Conservation (phyloP, 2,888 invertebrate genomes). For the Pteria penguin region DNA sequence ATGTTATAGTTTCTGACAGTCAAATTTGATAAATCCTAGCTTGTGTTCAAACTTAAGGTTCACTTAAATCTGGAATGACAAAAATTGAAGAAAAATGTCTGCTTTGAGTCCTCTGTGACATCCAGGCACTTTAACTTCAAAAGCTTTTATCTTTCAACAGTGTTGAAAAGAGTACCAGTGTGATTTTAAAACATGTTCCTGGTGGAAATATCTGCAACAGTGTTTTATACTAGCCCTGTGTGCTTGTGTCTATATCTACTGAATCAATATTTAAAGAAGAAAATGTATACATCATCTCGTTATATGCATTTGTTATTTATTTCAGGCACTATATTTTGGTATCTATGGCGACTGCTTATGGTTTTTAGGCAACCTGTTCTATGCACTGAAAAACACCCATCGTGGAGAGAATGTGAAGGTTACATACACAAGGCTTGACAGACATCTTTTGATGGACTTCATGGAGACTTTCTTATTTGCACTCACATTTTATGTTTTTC, state of each 20-base stretch:
- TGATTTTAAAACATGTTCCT: neutral
- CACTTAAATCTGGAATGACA: too few species aligned
- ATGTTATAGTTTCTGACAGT: too few species aligned
- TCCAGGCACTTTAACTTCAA: too few species aligned
- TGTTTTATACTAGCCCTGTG: neutral
- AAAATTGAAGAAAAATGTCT: too few species aligned
- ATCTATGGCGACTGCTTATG: slow-evolving; percentile 45
- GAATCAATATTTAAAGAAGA: neutral
- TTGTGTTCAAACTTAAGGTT: too few species aligned
- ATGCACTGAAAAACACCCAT: slow-evolving; percentile 22
- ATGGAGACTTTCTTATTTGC: slow-evolving; percentile 37
- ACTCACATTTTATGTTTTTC: slow-evolving; percentile 26
- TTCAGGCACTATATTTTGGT: slow-evolving; percentile 39
- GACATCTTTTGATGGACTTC: slow-evolving; percentile 26
- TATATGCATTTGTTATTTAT: neutral
- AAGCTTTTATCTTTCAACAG: too few species aligned
- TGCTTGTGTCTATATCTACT: neutral
- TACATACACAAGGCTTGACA: neutral
- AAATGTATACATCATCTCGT: too few species aligned
- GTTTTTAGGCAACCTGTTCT: slow-evolving; percentile 38
- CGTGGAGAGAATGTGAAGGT: slow-evolving; percentile 6
- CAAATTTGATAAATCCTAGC: too few species aligned
- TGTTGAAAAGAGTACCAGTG: neutral
- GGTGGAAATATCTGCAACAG: neutral
- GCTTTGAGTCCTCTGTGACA: too few species aligned